Conservation (phyloP, 2,113 vertebrate species). For the Thryonomys swinderianus region DNA sequence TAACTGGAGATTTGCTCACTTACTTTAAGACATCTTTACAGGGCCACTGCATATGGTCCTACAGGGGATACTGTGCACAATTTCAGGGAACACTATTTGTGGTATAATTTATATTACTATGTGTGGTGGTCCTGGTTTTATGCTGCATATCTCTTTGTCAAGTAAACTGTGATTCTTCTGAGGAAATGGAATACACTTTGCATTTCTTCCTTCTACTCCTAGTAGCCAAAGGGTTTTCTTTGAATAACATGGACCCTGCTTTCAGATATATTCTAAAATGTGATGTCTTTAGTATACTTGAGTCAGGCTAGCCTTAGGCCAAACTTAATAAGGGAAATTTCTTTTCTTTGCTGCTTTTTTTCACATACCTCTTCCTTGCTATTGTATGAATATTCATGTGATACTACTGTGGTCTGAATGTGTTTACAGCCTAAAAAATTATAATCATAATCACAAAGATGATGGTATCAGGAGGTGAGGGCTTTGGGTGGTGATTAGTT, state of each 20-base stretch:
- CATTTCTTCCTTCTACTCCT: background rate
- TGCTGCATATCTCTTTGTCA: background rate
- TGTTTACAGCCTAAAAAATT: background rate
- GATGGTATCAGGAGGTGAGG: background rate
- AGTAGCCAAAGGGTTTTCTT: background rate
- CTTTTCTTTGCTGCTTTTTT: background rate
- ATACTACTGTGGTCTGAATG: background rate
- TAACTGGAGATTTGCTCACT: background rate
- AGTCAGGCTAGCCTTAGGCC: background rate
- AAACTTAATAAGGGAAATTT: background rate
- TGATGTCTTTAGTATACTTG: background rate
- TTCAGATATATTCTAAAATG: background rate
- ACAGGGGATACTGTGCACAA: accelerated
- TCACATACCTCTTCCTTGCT: background rate
- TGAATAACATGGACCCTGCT: background rate
- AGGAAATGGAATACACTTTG: background rate
- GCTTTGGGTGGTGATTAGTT: background rate
- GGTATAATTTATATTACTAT: background rate
- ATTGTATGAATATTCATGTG: background rate
- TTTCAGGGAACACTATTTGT: background rate
- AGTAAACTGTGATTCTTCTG: background rate
- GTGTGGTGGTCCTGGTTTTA: background rate
- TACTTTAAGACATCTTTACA: background rate
- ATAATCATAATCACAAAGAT: background rate
- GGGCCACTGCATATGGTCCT: background rate